A percentile compares a stretch with the other conserved stretches of the same genome.
phyloP scores from a whole-genome alignment of 2,888 invertebrate species.

The Ormyrus thymus region DNA sequence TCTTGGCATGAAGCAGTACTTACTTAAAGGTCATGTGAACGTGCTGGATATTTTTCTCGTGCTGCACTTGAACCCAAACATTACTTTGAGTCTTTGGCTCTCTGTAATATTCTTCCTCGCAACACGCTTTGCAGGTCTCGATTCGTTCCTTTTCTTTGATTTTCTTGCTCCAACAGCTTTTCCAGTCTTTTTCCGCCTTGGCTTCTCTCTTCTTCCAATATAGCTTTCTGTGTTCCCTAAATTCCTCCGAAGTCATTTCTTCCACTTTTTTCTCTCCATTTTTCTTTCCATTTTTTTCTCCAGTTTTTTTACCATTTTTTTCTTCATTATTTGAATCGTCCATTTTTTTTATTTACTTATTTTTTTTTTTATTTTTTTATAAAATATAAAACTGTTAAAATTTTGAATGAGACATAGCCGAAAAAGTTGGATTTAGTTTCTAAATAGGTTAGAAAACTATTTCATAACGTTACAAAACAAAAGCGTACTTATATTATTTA shows the following conservation, averaged over 20 bases:
- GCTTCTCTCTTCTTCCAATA: not conserved
- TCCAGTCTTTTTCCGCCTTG: slow-evolving; percentile 28
- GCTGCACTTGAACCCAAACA: slow-evolving; percentile 61
- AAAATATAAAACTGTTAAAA: not conserved
- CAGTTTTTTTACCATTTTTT: not conserved
- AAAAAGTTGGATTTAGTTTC: not conserved
- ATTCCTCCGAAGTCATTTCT: not conserved
- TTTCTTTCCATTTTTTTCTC: not conserved
- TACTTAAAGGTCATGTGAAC: slow-evolving; percentile 63
- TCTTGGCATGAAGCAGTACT: not conserved
- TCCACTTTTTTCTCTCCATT: not conserved
- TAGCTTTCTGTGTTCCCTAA: slow-evolving; percentile 13
- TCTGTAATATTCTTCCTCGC: slow-evolving; percentile 50
- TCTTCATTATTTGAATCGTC: not conserved
- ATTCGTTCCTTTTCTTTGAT: slow-evolving; percentile 55
- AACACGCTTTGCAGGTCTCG: slow-evolving; percentile 57
- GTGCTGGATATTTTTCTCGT: slow-evolving; percentile 59
- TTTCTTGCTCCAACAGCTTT: slow-evolving; percentile 1
- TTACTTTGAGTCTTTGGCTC: slow-evolving; percentile 61
- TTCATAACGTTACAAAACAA: slow-evolving; percentile 11
- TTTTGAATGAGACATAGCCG: not conserved
- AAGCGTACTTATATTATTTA: not conserved
- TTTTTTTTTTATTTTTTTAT: not conserved
- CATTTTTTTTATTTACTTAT: not conserved
- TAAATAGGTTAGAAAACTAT: slow-evolving; percentile 17